Evolutionary conservation across 1,140 invertebrate species (phyloP).

Genomic region (Vanessa atalanta): DNA sequence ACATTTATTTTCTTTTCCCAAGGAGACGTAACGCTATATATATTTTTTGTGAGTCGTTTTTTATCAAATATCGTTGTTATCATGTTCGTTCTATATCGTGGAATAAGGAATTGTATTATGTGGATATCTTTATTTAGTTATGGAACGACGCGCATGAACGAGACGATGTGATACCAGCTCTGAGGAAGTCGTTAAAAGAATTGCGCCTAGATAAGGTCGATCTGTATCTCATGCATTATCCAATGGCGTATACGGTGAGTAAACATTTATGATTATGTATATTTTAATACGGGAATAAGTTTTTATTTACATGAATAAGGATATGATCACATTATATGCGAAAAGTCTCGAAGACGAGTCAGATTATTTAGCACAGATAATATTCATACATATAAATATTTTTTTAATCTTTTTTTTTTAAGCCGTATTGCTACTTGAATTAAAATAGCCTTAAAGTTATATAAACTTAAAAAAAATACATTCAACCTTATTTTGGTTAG

Average conservation of each 20-base stretch:
- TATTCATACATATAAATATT: no score
- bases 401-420: no score
- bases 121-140: slow-evolving; percentile 48
- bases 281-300: background rate
- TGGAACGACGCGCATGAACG: slow-evolving; percentile 69
- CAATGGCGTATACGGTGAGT: slow-evolving; percentile 80
- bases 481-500: no score
- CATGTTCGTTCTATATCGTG: slow-evolving; percentile 19
- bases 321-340: no score
- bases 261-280: background rate
- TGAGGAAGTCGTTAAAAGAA: slow-evolving; percentile 78
- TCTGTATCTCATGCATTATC: slow-evolving; percentile 87
- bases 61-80: slow-evolving; percentile 24
- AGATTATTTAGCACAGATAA: no score
- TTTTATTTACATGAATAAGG: background rate
- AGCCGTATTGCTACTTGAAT: no score
- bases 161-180: slow-evolving; percentile 59
- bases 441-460: no score
- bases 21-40: slow-evolving; percentile 11
- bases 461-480: no score
- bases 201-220: slow-evolving; percentile 86
- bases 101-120: slow-evolving; percentile 13
- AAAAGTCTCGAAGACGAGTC: no score
- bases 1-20: slow-evolving; percentile 22
- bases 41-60: slow-evolving; percentile 11